Conservation (phyloP, 2,797 vertebrate species). For the Emydoidea blandingii region DNA sequence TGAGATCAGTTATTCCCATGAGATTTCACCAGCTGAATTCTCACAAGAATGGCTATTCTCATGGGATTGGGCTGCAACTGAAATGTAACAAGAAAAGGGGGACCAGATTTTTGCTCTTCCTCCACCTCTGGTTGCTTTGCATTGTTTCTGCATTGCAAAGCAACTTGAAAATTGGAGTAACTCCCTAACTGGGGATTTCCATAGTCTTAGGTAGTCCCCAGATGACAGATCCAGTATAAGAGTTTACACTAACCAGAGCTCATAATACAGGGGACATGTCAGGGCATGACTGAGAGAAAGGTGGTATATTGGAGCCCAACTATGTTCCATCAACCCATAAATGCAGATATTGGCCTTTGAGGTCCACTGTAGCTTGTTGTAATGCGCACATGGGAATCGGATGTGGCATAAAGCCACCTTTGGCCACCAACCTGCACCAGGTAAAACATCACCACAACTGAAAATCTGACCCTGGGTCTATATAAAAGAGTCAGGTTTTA, state of each 20-base stretch:
- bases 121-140: no score
- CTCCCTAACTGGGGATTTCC: not conserved
- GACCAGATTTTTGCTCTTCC: not conserved
- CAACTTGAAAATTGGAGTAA: not conserved
- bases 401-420: not conserved
- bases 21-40: not conserved
- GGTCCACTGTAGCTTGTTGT: not conserved
- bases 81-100: not conserved
- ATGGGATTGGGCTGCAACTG: not conserved
- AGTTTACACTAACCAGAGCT: not conserved
- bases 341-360: not conserved
- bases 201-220: not conserved
- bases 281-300: not conserved
- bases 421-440: not conserved
- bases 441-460: not conserved
- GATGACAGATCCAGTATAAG: not conserved
- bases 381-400: not conserved
- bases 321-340: not conserved
- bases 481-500: not conserved
- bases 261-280: not conserved
- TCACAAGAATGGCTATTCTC: not conserved
- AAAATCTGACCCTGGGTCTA: not conserved
- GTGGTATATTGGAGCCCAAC: not conserved
- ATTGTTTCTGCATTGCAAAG: not conserved
- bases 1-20: not conserved